Base-by-base conservation (phyloP, 2,888 invertebrate genomes). In the Ariolimax columbianus region DNA sequence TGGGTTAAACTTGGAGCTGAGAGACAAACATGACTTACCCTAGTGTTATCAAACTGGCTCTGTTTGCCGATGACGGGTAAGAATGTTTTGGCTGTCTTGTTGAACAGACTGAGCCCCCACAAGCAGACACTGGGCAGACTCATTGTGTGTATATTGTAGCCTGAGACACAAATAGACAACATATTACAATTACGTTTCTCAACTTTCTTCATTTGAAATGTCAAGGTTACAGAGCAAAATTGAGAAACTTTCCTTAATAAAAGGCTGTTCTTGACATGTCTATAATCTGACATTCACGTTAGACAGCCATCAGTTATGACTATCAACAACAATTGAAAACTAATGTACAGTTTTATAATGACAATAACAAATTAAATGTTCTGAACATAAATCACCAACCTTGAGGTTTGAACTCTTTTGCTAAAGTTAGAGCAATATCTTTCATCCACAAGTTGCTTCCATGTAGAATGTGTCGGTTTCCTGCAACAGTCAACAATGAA, bases 381-480 rank as follows among this genome's bases (percentile, higher is more conserved):
- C n/a, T n/a, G n/a, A n/a, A n/a, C n/a, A n/a, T n/a, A n/a, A 73
- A 75, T 51, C 26, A n/a, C 30, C 0, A 87, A 92, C 95, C 95
- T 92, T 95, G 94, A 55, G 93, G 92, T 86, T 93, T 93, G 89
- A 95, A 95, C 88, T 95, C 95, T 88, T 94, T 94, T 26, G 94
- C 90, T 59, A 95, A 88, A 38, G 94, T 90, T 83, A 93, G 91
- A 23, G 95, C 95, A 85, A 95, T 94, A 75, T 95, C 95, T 84
- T 93, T 93, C 90, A 95, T 92, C 95, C 95, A 95, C 85, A 94
- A 90, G 84, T 92, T 93, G 26, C 92, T 91, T 51, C 93, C 92
- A 80, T 91, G 91, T 30, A 95, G 89, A 73, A 95, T 92, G 88
- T 95, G 94, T 59, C 95, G 92, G 75, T 93, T 89, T 9, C 92